These are phyloP conservation scores for Macrobrachium nipponense DNA, from an alignment of 1,140 invertebrate species.

Conservation along the genomic window DNA sequence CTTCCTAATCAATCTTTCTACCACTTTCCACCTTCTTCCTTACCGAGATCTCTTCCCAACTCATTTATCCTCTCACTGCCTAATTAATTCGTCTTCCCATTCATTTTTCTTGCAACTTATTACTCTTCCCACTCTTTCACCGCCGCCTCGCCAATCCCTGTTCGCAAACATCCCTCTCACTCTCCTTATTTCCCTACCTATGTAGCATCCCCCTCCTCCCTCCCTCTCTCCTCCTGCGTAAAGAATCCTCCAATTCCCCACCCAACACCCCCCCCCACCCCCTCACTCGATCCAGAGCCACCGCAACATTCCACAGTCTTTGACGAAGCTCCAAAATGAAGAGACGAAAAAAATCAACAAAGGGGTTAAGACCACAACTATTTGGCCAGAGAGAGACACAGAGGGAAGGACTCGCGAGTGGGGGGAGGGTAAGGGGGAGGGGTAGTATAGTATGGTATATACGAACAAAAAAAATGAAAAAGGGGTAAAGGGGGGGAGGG, in stretches of 20 bases:
- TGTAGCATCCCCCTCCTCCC: not conserved
- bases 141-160: too few species aligned
- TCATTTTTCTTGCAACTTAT: not conserved
- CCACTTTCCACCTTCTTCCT: not conserved
- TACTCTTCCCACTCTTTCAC: too few species aligned
- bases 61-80: not conserved
- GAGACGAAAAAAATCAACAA: slow-evolving; percentile 25
- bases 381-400: slow-evolving; percentile 24
- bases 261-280: not conserved
- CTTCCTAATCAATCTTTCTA: not conserved
- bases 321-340: slow-evolving; percentile 14
- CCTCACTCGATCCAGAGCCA: not conserved
- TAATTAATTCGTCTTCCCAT: not conserved
- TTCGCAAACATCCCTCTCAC: not conserved
- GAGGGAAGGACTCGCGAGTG: slow-evolving; percentile 9
- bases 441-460: not conserved
- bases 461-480: not conserved
- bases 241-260: not conserved
- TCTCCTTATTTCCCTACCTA: not conserved
- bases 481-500: not conserved
- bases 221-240: too few species aligned
- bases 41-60: not conserved
- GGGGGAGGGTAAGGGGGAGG: slow-evolving; percentile 8
- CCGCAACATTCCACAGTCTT: slow-evolving; percentile 36
- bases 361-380: slow-evolving; percentile 50